Conservation (phyloP, 2,113 vertebrate genomes). For the Chlorodrepanis virens region DNA sequence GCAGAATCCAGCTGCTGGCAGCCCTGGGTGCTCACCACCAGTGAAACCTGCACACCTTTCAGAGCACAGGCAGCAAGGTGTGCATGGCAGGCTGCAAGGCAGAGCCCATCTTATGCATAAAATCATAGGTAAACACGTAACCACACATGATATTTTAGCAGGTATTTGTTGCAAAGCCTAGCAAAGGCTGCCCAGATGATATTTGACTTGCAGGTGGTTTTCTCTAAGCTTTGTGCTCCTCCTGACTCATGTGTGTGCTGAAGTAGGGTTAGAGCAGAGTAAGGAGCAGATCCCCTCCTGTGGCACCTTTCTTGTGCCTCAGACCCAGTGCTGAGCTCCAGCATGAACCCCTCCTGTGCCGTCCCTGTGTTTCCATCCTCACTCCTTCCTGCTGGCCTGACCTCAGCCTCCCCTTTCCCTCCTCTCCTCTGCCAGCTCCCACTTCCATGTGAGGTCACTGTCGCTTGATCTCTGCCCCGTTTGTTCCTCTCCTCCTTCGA, state of each 20-base stretch:
- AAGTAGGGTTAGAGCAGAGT: not conserved
- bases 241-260: fast-evolving
- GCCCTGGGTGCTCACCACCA: fast-evolving
- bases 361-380: not conserved
- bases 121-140: not conserved
- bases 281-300: not conserved
- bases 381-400: not conserved
- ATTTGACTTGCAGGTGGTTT: not conserved
- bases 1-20: not conserved
- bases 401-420: not conserved
- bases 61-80: not conserved
- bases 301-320: not conserved
- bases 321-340: not conserved
- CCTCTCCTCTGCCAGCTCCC: not conserved
- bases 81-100: not conserved
- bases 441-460: fast-evolving
- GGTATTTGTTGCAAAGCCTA: not conserved
- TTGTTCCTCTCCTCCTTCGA: not conserved
- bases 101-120: not conserved
- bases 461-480: not conserved
- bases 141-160: not conserved
- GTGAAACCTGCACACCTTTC: fast-evolving
- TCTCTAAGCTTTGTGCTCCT: not conserved
- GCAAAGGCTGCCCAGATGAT: not conserved
- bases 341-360: not conserved